Evolutionary conservation across 2,113 vertebrate genomes (phyloP), one percentile per base, ranked within the genome.

Genomic region (Chelonoidis abingdonii): DNA sequence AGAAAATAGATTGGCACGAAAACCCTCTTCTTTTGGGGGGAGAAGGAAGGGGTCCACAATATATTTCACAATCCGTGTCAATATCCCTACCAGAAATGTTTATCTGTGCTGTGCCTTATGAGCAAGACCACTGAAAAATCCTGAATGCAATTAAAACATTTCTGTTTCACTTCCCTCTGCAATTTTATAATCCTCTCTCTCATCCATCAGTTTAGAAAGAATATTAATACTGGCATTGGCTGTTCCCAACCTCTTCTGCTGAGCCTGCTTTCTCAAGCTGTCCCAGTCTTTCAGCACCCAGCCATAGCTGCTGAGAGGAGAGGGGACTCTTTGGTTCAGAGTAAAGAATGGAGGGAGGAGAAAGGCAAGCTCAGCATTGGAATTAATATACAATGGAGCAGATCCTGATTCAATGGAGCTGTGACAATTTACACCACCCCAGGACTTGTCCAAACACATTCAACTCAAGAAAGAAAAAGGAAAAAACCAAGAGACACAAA

Each of bases 121-220:
- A 92, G n/a, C 69, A 79, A 9, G 57, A n/a, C 52, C 93, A 65
- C 80, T 94, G 88, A 96, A 96, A 89, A 87, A 89, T 35, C 85
- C 92, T 81, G 80, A 90, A 93, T 49, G 91, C 93, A 97, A 96
- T 97, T 97, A 97, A 97, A 97, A 95, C 93, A 86, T 29, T 83
- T 93, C 94, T 90, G 82, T 96, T 97, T 57, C 76, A 92, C 89
- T 93, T 95, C 82, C 92, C 95, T 95, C 96, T 96, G 96, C 94
- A 96, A 95, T 97, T 98, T 90, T 95, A 92, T 96, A 96, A 95
- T 95, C 69, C 0, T 94, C 86, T 95, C 96, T 94, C 86, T 95
- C 96, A 97, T 96, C 96, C 91, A 97, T 97, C 96, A 97, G 10
- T 95, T 97, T 82, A 93, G 94, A 96, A 97, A 95, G 97, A 97